These are phyloP conservation scores for Agrochola litura DNA, from an alignment of 2,888 invertebrate genomes.

Conservation along the genomic window DNA sequence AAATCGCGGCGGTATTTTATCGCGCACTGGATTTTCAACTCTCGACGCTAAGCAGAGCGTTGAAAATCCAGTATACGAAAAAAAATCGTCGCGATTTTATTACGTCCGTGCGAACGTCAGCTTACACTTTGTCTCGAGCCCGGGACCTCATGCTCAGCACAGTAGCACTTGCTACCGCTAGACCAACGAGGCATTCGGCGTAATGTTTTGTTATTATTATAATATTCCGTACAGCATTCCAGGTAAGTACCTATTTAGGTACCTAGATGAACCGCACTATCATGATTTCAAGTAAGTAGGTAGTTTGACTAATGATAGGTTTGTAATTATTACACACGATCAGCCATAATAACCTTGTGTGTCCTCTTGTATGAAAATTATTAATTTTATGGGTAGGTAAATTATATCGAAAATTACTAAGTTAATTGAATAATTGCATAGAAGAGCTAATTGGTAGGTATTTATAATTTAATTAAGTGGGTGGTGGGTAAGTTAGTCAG, in stretches of 20 bases:
- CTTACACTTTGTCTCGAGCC: too few relatives aligned
- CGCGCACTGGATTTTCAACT: too few relatives aligned
- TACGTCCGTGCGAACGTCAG: too few relatives aligned
- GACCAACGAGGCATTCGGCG: too few relatives aligned
- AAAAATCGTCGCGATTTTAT: too few relatives aligned
- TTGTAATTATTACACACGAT: slow-evolving; percentile 36
- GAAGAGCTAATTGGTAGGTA: slow-evolving; percentile 37
- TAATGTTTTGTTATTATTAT: too few relatives aligned
- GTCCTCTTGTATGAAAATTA: slow-evolving; percentile 36
- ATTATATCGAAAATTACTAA: slow-evolving; percentile 29
- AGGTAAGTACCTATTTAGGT: neutral
- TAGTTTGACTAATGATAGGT: slow-evolving; percentile 18
- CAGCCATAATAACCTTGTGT: slow-evolving; percentile 5
- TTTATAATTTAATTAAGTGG: slow-evolving; percentile 40
- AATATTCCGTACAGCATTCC: neutral
- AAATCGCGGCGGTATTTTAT: too few relatives aligned
- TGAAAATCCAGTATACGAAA: too few relatives aligned
- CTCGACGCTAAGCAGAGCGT: too few relatives aligned
- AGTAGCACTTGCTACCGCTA: too few relatives aligned
- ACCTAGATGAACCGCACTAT: slow-evolving; percentile 4
- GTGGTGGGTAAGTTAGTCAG: slow-evolving; percentile 29
- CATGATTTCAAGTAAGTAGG: slow-evolving; percentile 19
- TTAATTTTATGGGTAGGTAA: slow-evolving; percentile 14
- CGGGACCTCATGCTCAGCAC: too few relatives aligned
- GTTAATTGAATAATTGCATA: slow-evolving; percentile 54